A percentile compares a stretch with the other conserved stretches of the same genome.
Conservation (phyloP, 2,797 vertebrate genomes). For the Gila robusta region DNA sequence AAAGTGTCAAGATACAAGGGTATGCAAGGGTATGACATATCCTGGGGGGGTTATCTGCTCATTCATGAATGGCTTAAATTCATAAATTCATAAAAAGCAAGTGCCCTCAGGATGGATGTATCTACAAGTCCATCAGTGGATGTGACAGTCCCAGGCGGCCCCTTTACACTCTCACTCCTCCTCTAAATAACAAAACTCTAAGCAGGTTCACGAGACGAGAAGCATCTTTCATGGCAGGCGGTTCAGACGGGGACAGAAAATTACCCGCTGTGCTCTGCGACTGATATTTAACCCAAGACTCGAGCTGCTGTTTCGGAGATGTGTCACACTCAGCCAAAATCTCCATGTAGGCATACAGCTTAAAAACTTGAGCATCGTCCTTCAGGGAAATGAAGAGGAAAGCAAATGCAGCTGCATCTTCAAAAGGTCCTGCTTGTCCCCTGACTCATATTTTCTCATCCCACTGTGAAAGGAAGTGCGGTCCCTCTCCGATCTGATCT, state of each 20-base stretch:
- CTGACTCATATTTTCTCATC: slow-evolving; percentile 50
- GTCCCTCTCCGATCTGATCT: slow-evolving; percentile 18
- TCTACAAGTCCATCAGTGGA: slow-evolving; percentile 31
- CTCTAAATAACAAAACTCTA: slow-evolving; percentile 54
- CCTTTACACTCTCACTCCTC: slow-evolving; percentile 19
- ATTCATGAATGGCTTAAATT: slow-evolving; percentile 27
- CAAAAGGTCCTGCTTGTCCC: slow-evolving; percentile 54
- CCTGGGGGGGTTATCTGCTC: neutral
- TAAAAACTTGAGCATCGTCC: slow-evolving; percentile 45
- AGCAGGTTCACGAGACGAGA: slow-evolving; percentile 51
- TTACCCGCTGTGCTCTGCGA: slow-evolving; percentile 20
- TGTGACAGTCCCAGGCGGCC: slow-evolving; percentile 31
- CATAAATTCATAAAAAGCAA: slow-evolving; percentile 39
- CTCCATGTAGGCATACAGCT: slow-evolving; percentile 54
- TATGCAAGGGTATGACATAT: slow-evolving; percentile 23
- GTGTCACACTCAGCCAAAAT: slow-evolving; percentile 46
- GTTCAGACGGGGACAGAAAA: slow-evolving; percentile 53
- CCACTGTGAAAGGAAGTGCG: slow-evolving; percentile 28
- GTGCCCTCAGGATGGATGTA: slow-evolving; percentile 27
- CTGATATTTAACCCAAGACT: slow-evolving; percentile 62
- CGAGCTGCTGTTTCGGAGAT: slow-evolving; percentile 42
- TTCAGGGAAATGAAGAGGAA: slow-evolving; percentile 55
- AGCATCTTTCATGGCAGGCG: slow-evolving; percentile 21
- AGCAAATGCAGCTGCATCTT: slow-evolving; percentile 60
- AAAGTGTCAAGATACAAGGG: slow-evolving; percentile 3